These are phyloP conservation scores for Galeruca laticollis DNA, from an alignment of 2,888 invertebrate species.

Conservation along the genomic window DNA sequence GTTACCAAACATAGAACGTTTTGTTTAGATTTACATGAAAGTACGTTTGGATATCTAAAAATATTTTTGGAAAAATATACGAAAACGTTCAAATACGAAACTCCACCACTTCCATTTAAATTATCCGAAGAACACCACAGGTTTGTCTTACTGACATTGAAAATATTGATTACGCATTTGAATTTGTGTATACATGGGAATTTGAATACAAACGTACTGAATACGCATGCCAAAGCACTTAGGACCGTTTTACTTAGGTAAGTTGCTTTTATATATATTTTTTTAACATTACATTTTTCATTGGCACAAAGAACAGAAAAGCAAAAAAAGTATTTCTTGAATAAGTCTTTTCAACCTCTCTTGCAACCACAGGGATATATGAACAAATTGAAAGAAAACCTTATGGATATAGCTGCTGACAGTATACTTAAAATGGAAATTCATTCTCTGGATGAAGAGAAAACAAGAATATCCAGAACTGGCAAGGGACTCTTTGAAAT, in stretches of 20 bases:
- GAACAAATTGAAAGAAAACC: no score
- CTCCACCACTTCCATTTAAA: slow-evolving; percentile 68
- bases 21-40: slow-evolving; percentile 73
- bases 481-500: no score
- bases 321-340: no score
- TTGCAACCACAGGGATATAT: no score
- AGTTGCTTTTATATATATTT: slow-evolving; percentile 13
- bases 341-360: no score
- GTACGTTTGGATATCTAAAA: slow-evolving; percentile 70
- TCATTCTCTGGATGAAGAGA: no score
- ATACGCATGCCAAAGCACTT: slow-evolving; percentile 69
- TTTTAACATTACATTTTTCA: not conserved
- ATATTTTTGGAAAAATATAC: slow-evolving; percentile 72
- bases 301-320: not conserved
- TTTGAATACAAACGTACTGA: slow-evolving; percentile 67
- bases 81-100: slow-evolving; percentile 65
- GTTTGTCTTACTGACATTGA: slow-evolving; percentile 71
- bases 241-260: slow-evolving; percentile 71
- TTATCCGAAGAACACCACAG: slow-evolving; percentile 68
- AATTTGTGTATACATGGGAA: slow-evolving; percentile 71
- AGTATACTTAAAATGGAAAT: no score
- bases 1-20: slow-evolving; percentile 72
- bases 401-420: no score
- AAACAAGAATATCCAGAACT: no score
- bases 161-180: slow-evolving; percentile 72